Percentiles rank a stretch among this genome's conserved stretches.
Conservation (phyloP, 2,797 vertebrate species). For the Poeciliopsis presidionis region DNA sequence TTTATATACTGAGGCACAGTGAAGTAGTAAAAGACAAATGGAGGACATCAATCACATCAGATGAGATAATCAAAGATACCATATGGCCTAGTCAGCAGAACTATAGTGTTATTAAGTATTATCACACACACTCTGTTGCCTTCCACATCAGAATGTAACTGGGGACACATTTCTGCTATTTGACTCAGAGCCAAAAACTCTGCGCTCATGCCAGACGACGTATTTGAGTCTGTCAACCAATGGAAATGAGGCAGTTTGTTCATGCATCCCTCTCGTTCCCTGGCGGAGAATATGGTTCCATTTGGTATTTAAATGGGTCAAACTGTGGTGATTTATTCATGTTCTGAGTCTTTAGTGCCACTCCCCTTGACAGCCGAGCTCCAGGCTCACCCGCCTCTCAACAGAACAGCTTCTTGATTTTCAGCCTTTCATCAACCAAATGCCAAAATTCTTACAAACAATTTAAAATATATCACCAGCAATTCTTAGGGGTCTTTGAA, state of each 20-base stretch:
- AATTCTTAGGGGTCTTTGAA: not conserved
- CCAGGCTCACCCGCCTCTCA: conserved; percentile 32
- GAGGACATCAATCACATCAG: conserved; percentile 15
- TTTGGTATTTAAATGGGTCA: conserved; percentile 82
- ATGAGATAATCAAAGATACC: conserved; percentile 35
- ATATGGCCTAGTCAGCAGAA: conserved; percentile 29
- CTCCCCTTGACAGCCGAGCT: conserved; percentile 66
- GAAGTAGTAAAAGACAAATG: conserved; percentile 14
- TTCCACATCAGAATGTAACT: conserved; percentile 22
- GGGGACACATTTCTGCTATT: conserved; percentile 35
- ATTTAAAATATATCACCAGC: not conserved
- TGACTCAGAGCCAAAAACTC: conserved; percentile 52
- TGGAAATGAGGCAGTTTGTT: conserved; percentile 66
- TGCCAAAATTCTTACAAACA: not conserved
- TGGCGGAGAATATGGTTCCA: conserved; percentile 58
- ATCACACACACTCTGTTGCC: conserved; percentile 28
- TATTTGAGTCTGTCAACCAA: conserved; percentile 30
- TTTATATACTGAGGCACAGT: not conserved
- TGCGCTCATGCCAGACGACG: conserved; percentile 25
- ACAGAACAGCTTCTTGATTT: conserved; percentile 23
- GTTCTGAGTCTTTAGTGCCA: conserved; percentile 68
- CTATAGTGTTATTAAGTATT: conserved; percentile 25
- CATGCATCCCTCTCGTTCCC: conserved; percentile 57
- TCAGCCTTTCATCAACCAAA: not conserved
- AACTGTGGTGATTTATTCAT: conserved; percentile 81